These are phyloP conservation scores for Glaucomys volans DNA, from an alignment of 2,113 vertebrate species.

Conservation along the genomic window DNA sequence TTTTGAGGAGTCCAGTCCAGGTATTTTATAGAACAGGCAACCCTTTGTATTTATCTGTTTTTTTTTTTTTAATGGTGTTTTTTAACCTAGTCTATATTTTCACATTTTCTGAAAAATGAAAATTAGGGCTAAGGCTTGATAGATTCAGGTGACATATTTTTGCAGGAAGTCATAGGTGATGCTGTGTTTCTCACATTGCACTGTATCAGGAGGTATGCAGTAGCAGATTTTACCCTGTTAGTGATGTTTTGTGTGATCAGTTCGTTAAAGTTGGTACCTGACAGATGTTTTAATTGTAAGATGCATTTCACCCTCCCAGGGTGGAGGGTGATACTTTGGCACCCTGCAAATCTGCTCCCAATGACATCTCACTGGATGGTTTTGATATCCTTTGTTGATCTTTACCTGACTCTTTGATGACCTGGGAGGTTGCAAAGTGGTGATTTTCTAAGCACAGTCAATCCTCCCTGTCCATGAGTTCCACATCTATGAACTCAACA, in stretches of 20 bases:
- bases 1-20: background rate
- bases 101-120: background rate
- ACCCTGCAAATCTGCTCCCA: background rate
- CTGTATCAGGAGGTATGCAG: background rate
- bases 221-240: background rate
- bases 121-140: too few species aligned
- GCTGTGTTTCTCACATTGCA: background rate
- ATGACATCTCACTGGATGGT: background rate
- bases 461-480: background rate
- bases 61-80: background rate
- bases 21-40: background rate
- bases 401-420: background rate
- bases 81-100: background rate
- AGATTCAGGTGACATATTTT: background rate
- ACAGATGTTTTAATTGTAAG: background rate
- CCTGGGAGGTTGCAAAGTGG: background rate
- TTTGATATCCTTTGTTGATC: background rate
- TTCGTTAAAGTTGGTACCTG: too few species aligned
- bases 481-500: background rate
- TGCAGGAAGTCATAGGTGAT: background rate
- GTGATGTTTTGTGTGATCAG: background rate
- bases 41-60: background rate
- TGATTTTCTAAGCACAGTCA: background rate
- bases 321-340: background rate
- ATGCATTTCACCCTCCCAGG: background rate